Evolutionary conservation across 37 sponge, comb jelly and placozoan genomes (phyloP), one percentile per base, ranked within the genome.

Genomic region (Chondrosia reniformis): DNA sequence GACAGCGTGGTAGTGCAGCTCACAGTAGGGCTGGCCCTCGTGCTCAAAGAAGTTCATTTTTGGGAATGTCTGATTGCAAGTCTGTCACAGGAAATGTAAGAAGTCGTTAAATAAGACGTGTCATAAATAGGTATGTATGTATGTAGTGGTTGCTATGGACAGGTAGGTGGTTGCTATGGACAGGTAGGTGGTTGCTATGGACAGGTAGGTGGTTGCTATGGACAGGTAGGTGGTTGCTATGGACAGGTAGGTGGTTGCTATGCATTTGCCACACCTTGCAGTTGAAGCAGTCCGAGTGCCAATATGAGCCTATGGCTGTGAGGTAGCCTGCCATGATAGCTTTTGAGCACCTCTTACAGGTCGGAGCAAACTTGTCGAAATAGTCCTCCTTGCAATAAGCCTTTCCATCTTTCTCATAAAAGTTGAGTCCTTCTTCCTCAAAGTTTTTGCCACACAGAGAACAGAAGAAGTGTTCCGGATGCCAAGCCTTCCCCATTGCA

Each of bases 401-500:
- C 81, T 96, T 92, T 19, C 85, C 86, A 74, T 98, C 96, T 46
- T 90, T 90, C 79, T 91, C 96, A 39, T 34, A 69, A 25, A 69
- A 69, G 61, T 98, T 96, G 79, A 93, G 95, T 21, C 88, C 88
- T 55, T 94, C 95, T 7, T 82, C 40, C 19, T 88, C 93, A 82
- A 97, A 97, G 63, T 85, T 85, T 58, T 90, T 89, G 45, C 97
- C 91, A 73, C 99, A 98, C 59, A 97, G 86, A 1, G 93, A 82
- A 76, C 99, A 98, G 85, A 95, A 91, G 84, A 98, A 98, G 77
- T 95, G 97, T 67, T 98, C 96, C 1, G 96, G 96, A 83, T 98
- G 99, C 99, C 99, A 98, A 0, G 99, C 89, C 84, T 93, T 88
- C 55, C 88, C 87, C 73, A 98, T 76, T 27, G 99, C 99, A 69